Conservation (phyloP, 2,797 vertebrate species). For the Sus cebifrons region DNA sequence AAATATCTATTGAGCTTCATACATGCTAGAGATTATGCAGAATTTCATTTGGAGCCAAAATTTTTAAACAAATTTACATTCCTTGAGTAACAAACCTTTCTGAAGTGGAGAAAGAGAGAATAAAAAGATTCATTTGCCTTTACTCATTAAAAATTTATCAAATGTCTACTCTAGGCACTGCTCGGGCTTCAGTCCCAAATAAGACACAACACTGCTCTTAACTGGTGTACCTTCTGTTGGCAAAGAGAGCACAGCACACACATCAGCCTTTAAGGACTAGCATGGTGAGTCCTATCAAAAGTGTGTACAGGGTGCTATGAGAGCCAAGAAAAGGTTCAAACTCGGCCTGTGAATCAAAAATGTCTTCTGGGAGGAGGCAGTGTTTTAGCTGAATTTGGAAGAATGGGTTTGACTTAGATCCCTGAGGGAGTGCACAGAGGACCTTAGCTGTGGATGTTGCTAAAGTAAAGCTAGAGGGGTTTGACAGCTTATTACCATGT, state of each 20-base stretch:
- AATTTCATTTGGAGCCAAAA: conserved; percentile 52
- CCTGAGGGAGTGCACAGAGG: background rate
- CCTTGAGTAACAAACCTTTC: conserved; percentile 9
- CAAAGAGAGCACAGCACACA: background rate
- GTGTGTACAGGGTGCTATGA: background rate
- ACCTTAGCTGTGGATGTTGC: background rate
- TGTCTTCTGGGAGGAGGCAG: background rate
- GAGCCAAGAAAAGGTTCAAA: background rate
- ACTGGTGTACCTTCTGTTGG: background rate
- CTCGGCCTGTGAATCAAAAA: background rate
- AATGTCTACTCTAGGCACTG: background rate
- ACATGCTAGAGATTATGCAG: background rate
- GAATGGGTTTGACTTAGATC: conserved; percentile 9
- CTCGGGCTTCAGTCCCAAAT: background rate
- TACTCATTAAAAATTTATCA: conserved; percentile 51
- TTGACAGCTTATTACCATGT: background rate
- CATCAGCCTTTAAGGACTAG: background rate
- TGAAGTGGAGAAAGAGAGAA: conserved; percentile 32
- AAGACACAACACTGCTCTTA: background rate
- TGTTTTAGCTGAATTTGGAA: background rate
- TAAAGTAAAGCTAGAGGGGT: background rate
- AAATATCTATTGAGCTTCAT: conserved; percentile 20
- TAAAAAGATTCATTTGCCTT: conserved; percentile 4
- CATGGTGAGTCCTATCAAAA: background rate
- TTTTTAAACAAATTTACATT: conserved; percentile 16